Conservation (phyloP, 2,797 vertebrate species). For the Spheniscus humboldti region DNA sequence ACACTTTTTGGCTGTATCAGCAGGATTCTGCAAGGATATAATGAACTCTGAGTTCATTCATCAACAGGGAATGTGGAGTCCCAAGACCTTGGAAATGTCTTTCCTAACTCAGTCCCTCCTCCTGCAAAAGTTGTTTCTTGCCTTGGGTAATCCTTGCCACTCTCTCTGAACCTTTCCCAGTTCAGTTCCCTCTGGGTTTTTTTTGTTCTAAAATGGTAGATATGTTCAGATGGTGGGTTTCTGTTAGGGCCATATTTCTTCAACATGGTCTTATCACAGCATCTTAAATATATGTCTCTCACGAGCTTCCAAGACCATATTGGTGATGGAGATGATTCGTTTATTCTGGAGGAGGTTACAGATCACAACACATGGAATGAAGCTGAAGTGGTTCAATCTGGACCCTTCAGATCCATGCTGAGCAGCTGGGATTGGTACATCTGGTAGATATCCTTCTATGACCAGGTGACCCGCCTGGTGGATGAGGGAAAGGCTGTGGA, state of each 20-base stretch:
- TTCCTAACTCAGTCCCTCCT: not conserved
- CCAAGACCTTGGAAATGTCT: not conserved
- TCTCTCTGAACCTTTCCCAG: not conserved
- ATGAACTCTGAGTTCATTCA: not conserved
- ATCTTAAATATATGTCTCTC: not conserved
- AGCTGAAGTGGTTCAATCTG: not conserved
- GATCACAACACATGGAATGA: not conserved
- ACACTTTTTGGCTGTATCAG: not conserved
- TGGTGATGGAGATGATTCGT: not conserved
- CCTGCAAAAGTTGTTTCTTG: not conserved
- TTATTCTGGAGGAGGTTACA: not conserved
- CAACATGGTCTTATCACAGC: rapidly evolving
- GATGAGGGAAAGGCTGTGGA: too few species aligned
- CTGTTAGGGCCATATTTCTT: not conserved
- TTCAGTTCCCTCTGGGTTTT: not conserved
- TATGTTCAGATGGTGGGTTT: not conserved
- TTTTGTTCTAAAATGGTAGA: not conserved
- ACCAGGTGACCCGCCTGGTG: too few species aligned
- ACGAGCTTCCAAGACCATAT: not conserved
- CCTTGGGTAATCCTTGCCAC: not conserved
- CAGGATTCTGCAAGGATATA: not conserved
- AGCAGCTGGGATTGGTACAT: not conserved
- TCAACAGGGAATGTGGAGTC: not conserved
- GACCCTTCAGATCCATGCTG: not conserved
- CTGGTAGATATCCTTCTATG: not conserved